Evolutionary conservation across 2,797 vertebrate genomes (phyloP).

Genomic region (Meda fulgida): DNA sequence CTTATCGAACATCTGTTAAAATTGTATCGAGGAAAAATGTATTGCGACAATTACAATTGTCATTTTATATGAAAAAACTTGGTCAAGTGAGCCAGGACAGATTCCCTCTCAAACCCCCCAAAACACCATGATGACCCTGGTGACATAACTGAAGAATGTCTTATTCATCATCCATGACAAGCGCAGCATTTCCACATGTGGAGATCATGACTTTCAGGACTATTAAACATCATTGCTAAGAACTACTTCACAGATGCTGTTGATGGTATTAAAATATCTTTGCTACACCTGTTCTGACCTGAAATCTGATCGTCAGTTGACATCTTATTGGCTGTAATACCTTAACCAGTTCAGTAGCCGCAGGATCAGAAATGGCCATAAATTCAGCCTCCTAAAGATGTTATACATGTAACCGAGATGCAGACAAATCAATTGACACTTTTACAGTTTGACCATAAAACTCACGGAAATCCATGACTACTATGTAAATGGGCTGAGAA

Average conservation of each 20-base stretch:
- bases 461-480: slow-evolving; percentile 68
- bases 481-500: slow-evolving; percentile 63
- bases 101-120: not conserved
- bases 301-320: slow-evolving; percentile 74
- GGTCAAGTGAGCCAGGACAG: not conserved
- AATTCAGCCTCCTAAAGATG: slow-evolving; percentile 80
- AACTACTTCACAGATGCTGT: slow-evolving; percentile 68
- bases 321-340: slow-evolving; percentile 64
- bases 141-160: slow-evolving; percentile 6
- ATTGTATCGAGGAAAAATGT: too few relatives aligned
- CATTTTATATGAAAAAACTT: not conserved
- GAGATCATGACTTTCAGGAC: slow-evolving; percentile 56
- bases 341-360: slow-evolving; percentile 67
- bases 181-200: slow-evolving; percentile 58
- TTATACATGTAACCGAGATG: slow-evolving; percentile 76
- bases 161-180: slow-evolving; percentile 34
- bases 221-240: slow-evolving; percentile 27
- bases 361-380: slow-evolving; percentile 74
- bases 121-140: not conserved
- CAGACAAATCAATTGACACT: slow-evolving; percentile 79
- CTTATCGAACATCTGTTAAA: too few relatives aligned
- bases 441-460: slow-evolving; percentile 73
- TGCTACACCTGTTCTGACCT: slow-evolving; percentile 78
- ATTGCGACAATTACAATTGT: too few relatives aligned
- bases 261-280: slow-evolving; percentile 69